phyloP scores from a whole-genome alignment of 2,113 vertebrate species.

The Antechinus stuartii region DNA sequence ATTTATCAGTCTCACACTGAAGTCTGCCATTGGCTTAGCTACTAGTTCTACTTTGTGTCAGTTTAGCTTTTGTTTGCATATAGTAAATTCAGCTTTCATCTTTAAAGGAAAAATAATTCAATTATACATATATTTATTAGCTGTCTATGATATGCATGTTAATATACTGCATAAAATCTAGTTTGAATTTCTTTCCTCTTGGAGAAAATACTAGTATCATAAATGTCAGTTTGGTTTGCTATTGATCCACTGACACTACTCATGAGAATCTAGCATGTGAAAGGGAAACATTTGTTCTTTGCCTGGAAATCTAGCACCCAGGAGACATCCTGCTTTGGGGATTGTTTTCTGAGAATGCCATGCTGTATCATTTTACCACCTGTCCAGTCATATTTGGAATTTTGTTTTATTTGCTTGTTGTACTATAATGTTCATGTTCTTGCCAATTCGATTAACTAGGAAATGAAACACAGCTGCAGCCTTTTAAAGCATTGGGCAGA shows the following conservation, averaged over 20 bases:
- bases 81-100: background rate
- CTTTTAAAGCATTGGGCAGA: constrained; percentile 72
- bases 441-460: constrained; percentile 62
- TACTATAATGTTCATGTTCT: background rate
- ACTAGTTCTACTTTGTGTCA: background rate
- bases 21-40: background rate
- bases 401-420: constrained; percentile 34
- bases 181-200: background rate
- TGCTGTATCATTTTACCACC: constrained; percentile 12
- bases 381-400: constrained; percentile 1
- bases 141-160: background rate
- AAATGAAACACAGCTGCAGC: constrained; percentile 59
- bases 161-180: background rate
- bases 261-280: background rate
- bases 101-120: background rate
- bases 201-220: background rate
- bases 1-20: background rate
- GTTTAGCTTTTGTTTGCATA: background rate
- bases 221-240: background rate
- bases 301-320: background rate
- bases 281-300: background rate
- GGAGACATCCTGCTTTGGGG: background rate
- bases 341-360: background rate
- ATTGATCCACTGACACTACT: background rate
- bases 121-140: background rate